Evolutionary conservation across 2,113 vertebrate species (phyloP).

Genomic region (Ginglymostoma cirratum): DNA sequence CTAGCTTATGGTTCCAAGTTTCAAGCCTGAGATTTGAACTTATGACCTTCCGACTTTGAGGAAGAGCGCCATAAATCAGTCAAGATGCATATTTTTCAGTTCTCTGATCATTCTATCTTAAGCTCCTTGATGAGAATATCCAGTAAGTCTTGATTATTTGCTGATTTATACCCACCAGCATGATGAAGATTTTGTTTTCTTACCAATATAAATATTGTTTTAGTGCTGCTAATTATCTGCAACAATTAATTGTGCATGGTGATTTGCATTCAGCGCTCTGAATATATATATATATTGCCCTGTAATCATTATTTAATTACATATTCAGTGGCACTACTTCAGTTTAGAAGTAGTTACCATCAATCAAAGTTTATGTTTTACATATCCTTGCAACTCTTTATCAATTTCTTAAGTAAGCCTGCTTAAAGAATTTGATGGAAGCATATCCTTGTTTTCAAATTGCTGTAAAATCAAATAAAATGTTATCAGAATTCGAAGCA

Average conservation of each 20-base stretch:
- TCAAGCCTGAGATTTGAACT: background rate
- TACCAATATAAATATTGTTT: background rate
- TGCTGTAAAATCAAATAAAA: background rate
- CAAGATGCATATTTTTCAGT: background rate
- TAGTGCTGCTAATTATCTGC: background rate
- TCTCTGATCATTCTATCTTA: background rate
- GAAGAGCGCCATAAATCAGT: background rate
- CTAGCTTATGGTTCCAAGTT: background rate
- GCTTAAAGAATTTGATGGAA: background rate
- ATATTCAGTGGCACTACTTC: background rate
- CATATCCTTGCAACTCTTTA: background rate
- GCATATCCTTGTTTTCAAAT: background rate
- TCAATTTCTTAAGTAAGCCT: background rate
- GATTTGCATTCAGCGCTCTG: background rate
- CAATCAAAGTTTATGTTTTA: background rate
- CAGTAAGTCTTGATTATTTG: background rate
- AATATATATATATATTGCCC: background rate
- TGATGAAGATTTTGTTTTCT: background rate
- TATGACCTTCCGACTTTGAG: background rate
- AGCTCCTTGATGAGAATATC: background rate
- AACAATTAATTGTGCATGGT: background rate
- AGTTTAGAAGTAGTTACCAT: conserved; percentile 15
- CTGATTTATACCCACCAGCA: background rate
- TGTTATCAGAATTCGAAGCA: background rate
- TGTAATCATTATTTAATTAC: conserved; percentile 24